Percentiles rank a stretch among this genome's conserved stretches.
Conservation (phyloP, 2,888 invertebrate genomes). For the Dysmachus trigonus region DNA sequence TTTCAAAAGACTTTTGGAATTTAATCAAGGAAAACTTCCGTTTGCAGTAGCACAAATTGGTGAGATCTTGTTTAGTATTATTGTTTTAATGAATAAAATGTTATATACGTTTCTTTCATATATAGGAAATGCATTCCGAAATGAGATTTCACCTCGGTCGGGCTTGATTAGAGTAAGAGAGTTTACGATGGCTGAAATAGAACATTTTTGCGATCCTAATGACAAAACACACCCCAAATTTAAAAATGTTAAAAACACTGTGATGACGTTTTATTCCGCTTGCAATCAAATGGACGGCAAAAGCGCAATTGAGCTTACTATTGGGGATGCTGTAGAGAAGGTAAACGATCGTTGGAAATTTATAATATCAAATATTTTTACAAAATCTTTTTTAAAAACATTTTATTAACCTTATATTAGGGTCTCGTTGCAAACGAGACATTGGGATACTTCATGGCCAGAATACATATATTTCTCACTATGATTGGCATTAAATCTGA, state of each 20-base stretch:
- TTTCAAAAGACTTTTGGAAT: conserved; percentile 95
- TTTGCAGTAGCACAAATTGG: conserved; percentile 99
- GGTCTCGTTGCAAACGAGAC: conserved; percentile 95
- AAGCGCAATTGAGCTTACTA: conserved; percentile 77
- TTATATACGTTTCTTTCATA: not conserved
- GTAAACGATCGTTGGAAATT: conserved; percentile 59
- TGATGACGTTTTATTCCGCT: conserved; percentile 89
- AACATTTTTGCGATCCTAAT: conserved; percentile 96
- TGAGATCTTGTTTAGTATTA: not conserved
- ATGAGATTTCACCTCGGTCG: conserved; percentile 98
- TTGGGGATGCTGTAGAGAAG: conserved; percentile 87
- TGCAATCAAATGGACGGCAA: conserved; percentile 98
- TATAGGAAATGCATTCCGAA: conserved; percentile 85
- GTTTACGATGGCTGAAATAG: conserved; percentile 99
- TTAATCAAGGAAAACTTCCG: conserved; percentile 94
- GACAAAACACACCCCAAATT: conserved; percentile 93
- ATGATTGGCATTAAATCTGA: conserved; percentile 88
- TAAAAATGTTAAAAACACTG: conserved; percentile 75
- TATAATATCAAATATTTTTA: not conserved
- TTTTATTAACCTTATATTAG: no score
- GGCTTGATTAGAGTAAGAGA: conserved; percentile 95
- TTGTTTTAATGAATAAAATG: not conserved
- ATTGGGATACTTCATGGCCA: conserved; percentile 96
- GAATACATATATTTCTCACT: conserved; percentile 89
- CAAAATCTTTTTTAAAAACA: no score